Percentiles rank a stretch among this genome's conserved stretches.
Evolutionary conservation across 2,888 invertebrate genomes (phyloP).

Genomic region (Pharmacophagus antenor): DNA sequence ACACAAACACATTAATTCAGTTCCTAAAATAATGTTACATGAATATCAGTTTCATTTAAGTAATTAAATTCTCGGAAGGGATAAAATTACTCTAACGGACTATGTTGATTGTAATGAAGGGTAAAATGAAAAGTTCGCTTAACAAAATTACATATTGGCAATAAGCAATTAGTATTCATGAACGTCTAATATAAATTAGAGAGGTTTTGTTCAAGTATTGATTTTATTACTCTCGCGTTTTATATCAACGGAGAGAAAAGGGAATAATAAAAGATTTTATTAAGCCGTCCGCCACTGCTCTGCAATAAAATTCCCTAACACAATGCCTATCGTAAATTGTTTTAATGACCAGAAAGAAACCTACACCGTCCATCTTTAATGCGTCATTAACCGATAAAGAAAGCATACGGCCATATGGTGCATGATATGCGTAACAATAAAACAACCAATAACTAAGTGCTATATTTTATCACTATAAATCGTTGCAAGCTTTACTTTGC

Average conservation of each 20-base stretch:
- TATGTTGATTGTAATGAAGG: no score
- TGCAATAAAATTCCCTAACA: conserved; percentile 41
- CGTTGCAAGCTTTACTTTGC: neutral
- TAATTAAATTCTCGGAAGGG: neutral
- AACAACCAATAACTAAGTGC: conserved; percentile 35
- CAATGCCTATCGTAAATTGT: conserved; percentile 44
- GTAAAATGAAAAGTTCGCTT: neutral
- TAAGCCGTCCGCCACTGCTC: conserved; percentile 37
- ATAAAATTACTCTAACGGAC: neutral
- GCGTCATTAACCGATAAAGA: conserved; percentile 41
- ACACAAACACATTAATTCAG: neutral
- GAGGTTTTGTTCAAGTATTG: conserved; percentile 28
- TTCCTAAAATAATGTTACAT: neutral
- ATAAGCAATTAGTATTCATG: conserved; percentile 25
- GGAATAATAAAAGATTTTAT: conserved; percentile 43
- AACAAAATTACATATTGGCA: neutral
- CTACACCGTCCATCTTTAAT: conserved; percentile 38
- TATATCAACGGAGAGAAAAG: conserved; percentile 31
- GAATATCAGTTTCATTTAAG: no score
- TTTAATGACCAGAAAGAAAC: conserved; percentile 40
- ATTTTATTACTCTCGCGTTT: conserved; percentile 31
- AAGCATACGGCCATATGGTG: conserved; percentile 40
- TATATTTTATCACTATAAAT: conserved; percentile 34
- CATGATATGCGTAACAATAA: conserved; percentile 35
- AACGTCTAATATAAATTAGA: conserved; percentile 26